phyloP scores from a whole-genome alignment of 2,113 vertebrate genomes.

The Osmerus mordax region DNA sequence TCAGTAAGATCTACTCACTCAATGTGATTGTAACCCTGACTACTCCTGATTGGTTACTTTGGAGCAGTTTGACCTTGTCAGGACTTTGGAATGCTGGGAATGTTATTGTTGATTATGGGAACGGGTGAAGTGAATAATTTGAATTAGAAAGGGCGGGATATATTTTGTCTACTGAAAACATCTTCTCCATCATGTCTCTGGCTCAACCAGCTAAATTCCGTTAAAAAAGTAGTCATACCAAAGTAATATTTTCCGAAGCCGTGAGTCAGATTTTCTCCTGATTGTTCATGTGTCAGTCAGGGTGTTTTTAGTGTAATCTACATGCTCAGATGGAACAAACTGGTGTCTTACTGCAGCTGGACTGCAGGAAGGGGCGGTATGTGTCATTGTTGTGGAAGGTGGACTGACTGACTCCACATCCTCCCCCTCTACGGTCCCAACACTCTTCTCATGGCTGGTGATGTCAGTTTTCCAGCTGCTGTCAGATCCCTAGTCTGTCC shows the following conservation, averaged over 20 bases:
- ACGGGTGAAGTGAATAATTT: slow-evolving; percentile 36
- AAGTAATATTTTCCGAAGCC: neutral
- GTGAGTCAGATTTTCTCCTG: neutral
- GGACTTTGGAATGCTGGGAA: slow-evolving; percentile 58
- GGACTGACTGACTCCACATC: slow-evolving; percentile 58
- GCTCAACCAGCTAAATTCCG: neutral
- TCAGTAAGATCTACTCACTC: slow-evolving; percentile 17
- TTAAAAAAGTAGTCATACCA: neutral
- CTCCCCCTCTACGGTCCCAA: slow-evolving; percentile 46
- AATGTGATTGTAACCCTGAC: slow-evolving; percentile 28
- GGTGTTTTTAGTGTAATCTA: neutral
- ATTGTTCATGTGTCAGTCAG: neutral
- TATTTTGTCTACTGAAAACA: slow-evolving; percentile 21
- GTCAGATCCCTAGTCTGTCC: slow-evolving; percentile 27
- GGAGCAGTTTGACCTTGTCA: slow-evolving; percentile 35
- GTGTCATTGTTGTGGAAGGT: slow-evolving; percentile 68
- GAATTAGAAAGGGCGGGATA: neutral
- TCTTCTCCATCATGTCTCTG: neutral
- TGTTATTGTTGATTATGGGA: slow-evolving; percentile 56
- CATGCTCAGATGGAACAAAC: slow-evolving; percentile 1
- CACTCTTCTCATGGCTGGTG: slow-evolving; percentile 29
- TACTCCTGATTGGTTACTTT: slow-evolving; percentile 36
- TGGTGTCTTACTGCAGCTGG: slow-evolving; percentile 55
- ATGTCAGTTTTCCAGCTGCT: slow-evolving; percentile 56
- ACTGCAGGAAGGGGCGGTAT: slow-evolving; percentile 57